phyloP scores from a whole-genome alignment of 1,140 invertebrate species.

The Papilio polyxenes region DNA sequence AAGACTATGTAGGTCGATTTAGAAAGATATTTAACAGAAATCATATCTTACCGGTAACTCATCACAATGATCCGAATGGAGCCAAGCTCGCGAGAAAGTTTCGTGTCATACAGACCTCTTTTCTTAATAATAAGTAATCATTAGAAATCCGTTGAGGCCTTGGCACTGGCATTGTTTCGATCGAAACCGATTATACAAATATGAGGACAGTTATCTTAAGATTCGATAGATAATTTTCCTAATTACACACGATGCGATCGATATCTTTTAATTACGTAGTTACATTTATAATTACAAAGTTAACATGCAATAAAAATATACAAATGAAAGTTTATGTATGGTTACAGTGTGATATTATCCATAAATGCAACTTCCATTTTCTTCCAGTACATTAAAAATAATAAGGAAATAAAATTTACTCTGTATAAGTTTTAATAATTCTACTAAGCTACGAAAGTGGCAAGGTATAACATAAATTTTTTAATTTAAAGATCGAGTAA shows the following conservation, averaged over 20 bases:
- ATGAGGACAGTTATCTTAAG: slow-evolving; percentile 22
- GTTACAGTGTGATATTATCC: not conserved
- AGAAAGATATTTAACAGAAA: slow-evolving; percentile 35
- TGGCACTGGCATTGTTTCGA: slow-evolving; percentile 32
- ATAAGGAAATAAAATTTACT: not conserved
- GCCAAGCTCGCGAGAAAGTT: slow-evolving; percentile 50
- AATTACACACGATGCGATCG: not conserved
- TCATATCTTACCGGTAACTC: slow-evolving; percentile 35
- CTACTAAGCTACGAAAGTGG: no score
- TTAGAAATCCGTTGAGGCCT: slow-evolving; percentile 36
- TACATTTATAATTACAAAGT: slow-evolving; percentile 24
- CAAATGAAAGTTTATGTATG: not conserved
- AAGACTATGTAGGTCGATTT: not conserved
- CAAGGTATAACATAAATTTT: no score
- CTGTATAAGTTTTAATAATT: no score
- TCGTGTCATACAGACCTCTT: slow-evolving; percentile 45
- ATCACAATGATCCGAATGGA: slow-evolving; percentile 46
- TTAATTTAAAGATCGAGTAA: not conserved
- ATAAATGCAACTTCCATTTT: not conserved
- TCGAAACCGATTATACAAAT: slow-evolving; percentile 29
- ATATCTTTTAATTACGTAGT: slow-evolving; percentile 23
- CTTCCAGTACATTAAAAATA: not conserved
- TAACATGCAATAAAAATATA: slow-evolving; percentile 13
- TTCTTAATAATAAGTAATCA: slow-evolving; percentile 42
- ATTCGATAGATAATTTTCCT: slow-evolving; percentile 17